Evolutionary conservation across 1,140 invertebrate genomes (phyloP).

Genomic region (Maconellicoccus hirsutus): DNA sequence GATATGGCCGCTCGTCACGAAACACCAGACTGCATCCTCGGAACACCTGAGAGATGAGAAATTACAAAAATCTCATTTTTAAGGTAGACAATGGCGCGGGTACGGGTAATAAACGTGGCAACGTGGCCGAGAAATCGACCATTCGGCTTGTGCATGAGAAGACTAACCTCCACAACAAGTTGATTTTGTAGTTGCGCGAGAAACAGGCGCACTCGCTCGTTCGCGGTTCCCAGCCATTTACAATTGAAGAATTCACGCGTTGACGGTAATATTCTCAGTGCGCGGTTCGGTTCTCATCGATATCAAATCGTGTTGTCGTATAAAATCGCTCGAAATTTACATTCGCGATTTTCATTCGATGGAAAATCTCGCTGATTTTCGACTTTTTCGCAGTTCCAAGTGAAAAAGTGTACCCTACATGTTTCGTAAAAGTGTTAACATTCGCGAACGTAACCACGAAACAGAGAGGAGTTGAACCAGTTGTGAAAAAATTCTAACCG

Average conservation of each 20-base stretch:
- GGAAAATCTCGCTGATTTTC: too few relatives aligned
- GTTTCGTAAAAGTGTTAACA: too few relatives aligned
- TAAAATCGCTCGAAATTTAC: too few relatives aligned
- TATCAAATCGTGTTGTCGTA: too few relatives aligned
- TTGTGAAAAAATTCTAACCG: too few relatives aligned
- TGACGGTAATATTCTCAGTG: background rate
- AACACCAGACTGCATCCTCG: background rate
- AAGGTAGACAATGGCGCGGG: background rate
- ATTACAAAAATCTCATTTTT: background rate
- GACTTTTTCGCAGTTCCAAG: too few relatives aligned
- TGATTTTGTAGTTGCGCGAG: background rate
- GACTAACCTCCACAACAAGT: conserved; percentile 7
- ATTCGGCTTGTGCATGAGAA: background rate
- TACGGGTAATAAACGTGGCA: background rate
- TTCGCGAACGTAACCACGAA: too few relatives aligned
- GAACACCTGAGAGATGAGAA: background rate
- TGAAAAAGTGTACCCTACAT: too few relatives aligned
- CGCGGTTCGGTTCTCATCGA: background rate
- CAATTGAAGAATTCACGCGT: background rate
- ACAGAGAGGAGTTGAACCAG: too few relatives aligned
- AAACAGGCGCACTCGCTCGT: background rate
- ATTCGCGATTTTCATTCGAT: too few relatives aligned
- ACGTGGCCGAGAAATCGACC: background rate
- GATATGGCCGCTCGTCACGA: too few relatives aligned
- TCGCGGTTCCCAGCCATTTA: background rate